Base-by-base conservation (phyloP, 1,140 invertebrate species). In the Mya arenaria region DNA sequence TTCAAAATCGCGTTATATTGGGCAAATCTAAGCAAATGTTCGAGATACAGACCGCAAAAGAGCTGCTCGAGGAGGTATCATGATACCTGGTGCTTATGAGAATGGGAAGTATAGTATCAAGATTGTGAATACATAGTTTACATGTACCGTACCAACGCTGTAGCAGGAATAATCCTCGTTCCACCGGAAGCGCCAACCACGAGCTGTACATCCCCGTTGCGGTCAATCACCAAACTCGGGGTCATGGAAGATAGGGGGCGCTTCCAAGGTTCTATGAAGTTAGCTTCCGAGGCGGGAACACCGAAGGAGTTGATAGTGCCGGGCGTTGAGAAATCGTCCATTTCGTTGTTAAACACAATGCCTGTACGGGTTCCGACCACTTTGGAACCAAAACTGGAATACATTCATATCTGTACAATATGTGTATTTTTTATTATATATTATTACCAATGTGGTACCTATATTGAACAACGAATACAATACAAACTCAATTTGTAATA, bases 311-410 rank as follows among this genome's bases (percentile, higher is more conserved):
- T 99, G 13, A 93, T 92, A 82, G 95, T 79, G 19, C 81, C 95
- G 0, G 97, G 95, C 1, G 95, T 94, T 0, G 97, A 96, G 92
- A 99, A 99, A 91, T 99, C 98, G 90, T 99, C 97, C 97, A 99
- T 99, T 62, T 95, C 96, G 89, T 96, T 96, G 93, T 99, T 99
- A 85, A 98, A 94, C 2, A 99, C 93, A 56, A 99, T 97, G 39
- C 98, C 98, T 0, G 98, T 98, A 69, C 94, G 94, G n/a, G 94
- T 83, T 15, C 94, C 94, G 17, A 90, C 71, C 23, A 93, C 85
- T 65, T 89, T 85, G 28, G 90, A 91, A 0, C 93, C 93, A 89
- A 93, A 94, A 75, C 93, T 94, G 39, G 4, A 52, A 71, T 34
- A 41, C 19, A 44, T 37, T n/a, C 10, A 13, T 13, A 13, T 48